These are phyloP conservation scores for Cuculus canorus DNA, from an alignment of 2,797 vertebrate genomes.

Conservation along the genomic window DNA sequence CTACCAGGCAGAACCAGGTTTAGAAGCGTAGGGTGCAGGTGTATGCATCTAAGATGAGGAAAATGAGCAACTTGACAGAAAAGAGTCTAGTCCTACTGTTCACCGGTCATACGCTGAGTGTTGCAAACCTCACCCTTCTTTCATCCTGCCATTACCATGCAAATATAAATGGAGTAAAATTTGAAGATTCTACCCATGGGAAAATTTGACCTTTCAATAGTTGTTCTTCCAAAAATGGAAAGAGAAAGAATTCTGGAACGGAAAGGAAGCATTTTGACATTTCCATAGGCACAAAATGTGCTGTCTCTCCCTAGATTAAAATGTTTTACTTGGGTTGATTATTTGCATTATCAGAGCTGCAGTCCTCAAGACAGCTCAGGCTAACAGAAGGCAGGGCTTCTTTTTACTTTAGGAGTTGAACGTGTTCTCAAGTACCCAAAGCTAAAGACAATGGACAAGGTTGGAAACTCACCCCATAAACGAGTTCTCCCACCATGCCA, in stretches of 20 bases:
- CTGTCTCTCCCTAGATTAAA: constrained; percentile 8
- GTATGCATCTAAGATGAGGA: background rate
- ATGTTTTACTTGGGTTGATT: background rate
- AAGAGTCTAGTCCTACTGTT: background rate
- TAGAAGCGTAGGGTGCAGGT: background rate
- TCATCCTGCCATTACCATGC: background rate
- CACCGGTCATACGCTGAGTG: background rate
- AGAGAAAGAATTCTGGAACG: background rate
- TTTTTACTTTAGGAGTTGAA: background rate
- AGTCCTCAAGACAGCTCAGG: background rate
- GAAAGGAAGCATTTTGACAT: constrained; percentile 27
- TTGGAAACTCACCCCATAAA: constrained; percentile 90
- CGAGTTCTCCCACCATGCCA: constrained; percentile 98
- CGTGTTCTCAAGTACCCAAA: background rate
- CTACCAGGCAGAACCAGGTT: background rate
- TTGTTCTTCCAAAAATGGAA: constrained; percentile 16
- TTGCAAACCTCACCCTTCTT: background rate
- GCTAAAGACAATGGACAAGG: background rate
- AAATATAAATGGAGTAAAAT: constrained; percentile 5
- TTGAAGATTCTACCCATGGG: background rate
- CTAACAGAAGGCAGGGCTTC: background rate
- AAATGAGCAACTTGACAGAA: background rate
- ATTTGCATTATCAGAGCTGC: background rate
- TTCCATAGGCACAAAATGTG: background rate
- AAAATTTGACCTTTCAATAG: constrained; percentile 29